Evolutionary conservation across 1,140 invertebrate species (phyloP).

Genomic region (Leptestheria dahalacensis): DNA sequence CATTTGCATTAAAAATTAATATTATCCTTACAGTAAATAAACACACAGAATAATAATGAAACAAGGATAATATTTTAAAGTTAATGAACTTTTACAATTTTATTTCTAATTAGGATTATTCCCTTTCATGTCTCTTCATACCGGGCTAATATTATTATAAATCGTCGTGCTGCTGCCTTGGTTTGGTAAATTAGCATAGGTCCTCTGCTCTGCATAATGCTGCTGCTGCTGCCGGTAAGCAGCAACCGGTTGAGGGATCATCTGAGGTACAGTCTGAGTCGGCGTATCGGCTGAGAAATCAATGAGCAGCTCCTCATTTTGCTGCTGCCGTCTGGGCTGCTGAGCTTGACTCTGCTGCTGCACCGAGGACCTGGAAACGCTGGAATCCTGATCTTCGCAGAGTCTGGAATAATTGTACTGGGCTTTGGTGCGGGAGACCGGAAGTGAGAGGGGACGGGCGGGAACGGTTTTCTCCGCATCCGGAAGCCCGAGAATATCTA

Average conservation of each 20-base stretch:
- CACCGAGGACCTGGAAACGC: no score
- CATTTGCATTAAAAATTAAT: no score
- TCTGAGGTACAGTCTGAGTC: background rate
- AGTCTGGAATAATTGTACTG: background rate
- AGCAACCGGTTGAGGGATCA: background rate
- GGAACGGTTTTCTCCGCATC: conserved; percentile 3
- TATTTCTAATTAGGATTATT: no score
- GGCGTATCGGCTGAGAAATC: background rate
- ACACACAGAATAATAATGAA: no score
- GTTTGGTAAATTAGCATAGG: background rate
- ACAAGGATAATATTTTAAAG: no score
- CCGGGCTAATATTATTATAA: background rate
- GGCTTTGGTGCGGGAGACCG: background rate
- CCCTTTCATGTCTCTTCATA: no score
- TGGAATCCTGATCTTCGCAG: background rate
- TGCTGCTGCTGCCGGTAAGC: background rate
- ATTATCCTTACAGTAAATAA: no score
- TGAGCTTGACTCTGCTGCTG: background rate
- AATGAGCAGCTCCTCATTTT: background rate
- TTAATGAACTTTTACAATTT: no score
- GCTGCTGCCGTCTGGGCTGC: background rate
- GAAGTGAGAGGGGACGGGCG: background rate
- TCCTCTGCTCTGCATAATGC: background rate
- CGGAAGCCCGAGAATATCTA: conserved; percentile 44
- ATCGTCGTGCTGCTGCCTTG: background rate